phyloP scores from a whole-genome alignment of 1,140 invertebrate species.

The Zaprionus vittiger region DNA sequence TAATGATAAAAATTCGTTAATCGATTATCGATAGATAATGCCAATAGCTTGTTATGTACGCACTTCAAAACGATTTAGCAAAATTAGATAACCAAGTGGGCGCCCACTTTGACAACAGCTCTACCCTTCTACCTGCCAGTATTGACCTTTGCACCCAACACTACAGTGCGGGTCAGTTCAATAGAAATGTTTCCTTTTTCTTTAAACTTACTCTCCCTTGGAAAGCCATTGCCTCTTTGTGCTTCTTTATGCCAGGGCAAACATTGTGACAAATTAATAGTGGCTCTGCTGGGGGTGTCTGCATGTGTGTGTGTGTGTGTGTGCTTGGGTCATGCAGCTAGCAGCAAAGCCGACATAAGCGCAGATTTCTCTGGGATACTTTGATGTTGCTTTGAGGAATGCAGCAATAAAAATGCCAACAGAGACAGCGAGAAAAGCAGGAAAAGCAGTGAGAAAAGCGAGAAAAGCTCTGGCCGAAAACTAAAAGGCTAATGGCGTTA shows the following conservation, averaged over 20 bases:
- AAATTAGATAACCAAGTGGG: background rate
- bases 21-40: conserved; percentile 6
- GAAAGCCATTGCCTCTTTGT: background rate
- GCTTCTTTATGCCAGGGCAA: background rate
- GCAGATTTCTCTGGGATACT: conserved; percentile 63
- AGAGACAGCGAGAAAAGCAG: background rate
- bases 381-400: conserved; percentile 68
- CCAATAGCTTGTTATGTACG: conserved; percentile 10
- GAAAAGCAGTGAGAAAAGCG: background rate
- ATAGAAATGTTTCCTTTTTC: background rate
- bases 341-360: conserved; percentile 53
- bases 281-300: background rate
- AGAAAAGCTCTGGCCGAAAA: conserved; percentile 31
- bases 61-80: conserved; percentile 11
- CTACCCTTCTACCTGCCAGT: no score
- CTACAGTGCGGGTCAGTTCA: background rate
- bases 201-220: background rate
- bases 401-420: conserved; percentile 73
- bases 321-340: conserved; percentile 6
- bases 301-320: background rate
- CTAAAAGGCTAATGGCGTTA: conserved; percentile 73
- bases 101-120: background rate
- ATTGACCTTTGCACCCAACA: no score
- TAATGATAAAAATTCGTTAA: conserved; percentile 1
- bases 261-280: conserved; percentile 34